phyloP scores from a whole-genome alignment of 1,140 invertebrate genomes.

The Plutomurus gul region DNA sequence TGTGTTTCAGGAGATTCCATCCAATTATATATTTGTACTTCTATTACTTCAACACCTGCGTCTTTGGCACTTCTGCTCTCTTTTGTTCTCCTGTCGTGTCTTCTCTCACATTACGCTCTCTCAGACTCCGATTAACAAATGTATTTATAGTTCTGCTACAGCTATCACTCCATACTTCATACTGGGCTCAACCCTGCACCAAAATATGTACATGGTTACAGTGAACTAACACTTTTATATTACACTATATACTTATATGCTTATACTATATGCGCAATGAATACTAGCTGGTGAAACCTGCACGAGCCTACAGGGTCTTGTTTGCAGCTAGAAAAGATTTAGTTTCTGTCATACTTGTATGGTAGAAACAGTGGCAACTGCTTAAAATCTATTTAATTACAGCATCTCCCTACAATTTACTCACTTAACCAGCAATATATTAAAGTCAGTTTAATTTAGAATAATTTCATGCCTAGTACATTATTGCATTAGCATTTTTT shows the following conservation, averaged over 20 bases:
- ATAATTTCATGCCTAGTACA: too few species aligned
- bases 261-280: not conserved
- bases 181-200: not conserved
- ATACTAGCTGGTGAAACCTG: not conserved
- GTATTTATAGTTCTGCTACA: constrained; percentile 3
- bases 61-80: constrained; percentile 4
- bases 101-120: not conserved
- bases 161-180: not conserved
- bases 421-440: too few species aligned
- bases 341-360: not conserved
- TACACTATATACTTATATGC: not conserved
- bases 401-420: not conserved
- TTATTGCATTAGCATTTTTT: too few species aligned
- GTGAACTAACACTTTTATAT: not conserved
- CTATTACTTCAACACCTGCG: constrained; percentile 3
- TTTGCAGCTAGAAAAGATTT: not conserved
- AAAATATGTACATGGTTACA: not conserved
- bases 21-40: constrained; percentile 25
- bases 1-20: constrained; percentile 23
- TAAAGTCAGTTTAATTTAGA: too few species aligned
- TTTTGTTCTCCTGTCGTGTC: not conserved
- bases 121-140: not conserved
- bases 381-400: constrained; percentile 5
- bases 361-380: not conserved
- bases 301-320: constrained; percentile 1